Percentiles rank a stretch among this genome's conserved stretches.
Conservation (phyloP, 2,888 invertebrate species). For the Lycophotia porphyrea region DNA sequence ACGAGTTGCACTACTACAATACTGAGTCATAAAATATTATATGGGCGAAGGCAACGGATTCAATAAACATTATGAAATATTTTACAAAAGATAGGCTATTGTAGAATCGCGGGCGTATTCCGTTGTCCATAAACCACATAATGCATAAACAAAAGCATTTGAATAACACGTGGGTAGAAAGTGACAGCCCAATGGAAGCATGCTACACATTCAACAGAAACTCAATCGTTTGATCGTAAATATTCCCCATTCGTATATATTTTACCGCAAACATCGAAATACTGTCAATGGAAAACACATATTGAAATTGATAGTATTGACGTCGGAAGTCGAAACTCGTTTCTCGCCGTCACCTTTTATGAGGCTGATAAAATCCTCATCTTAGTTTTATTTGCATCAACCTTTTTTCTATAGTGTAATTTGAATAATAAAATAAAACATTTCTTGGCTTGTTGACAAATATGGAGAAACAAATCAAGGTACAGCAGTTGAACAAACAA, state of each 20-base stretch:
- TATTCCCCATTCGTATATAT: conserved; percentile 74
- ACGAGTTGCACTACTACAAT: conserved; percentile 46
- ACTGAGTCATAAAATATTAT: conserved; percentile 63
- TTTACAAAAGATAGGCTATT: conserved; percentile 59
- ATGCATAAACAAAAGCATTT: conserved; percentile 84
- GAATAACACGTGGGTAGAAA: conserved; percentile 84
- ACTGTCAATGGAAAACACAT: conserved; percentile 67
- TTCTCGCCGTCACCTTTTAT: conserved; percentile 47
- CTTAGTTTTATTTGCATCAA: conserved; percentile 38
- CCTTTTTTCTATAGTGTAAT: background rate
- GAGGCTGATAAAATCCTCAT: conserved; percentile 38
- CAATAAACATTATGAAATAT: conserved; percentile 64
- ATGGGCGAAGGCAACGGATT: conserved; percentile 49
- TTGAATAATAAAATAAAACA: background rate
- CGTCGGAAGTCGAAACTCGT: conserved; percentile 64
- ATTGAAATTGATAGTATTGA: conserved; percentile 70
- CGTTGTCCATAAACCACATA: conserved; percentile 79
- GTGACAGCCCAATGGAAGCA: conserved; percentile 76
- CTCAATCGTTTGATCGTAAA: conserved; percentile 79
- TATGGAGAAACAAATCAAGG: conserved; percentile 26
- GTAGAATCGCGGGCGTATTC: conserved; percentile 73
- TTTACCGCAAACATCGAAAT: conserved; percentile 71
- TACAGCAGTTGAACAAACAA: conserved; percentile 44
- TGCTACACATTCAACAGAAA: conserved; percentile 80
- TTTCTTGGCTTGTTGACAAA: conserved; percentile 20